Base-by-base conservation (phyloP, 2,113 vertebrate species). In the Cyprichromis sp. region DNA sequence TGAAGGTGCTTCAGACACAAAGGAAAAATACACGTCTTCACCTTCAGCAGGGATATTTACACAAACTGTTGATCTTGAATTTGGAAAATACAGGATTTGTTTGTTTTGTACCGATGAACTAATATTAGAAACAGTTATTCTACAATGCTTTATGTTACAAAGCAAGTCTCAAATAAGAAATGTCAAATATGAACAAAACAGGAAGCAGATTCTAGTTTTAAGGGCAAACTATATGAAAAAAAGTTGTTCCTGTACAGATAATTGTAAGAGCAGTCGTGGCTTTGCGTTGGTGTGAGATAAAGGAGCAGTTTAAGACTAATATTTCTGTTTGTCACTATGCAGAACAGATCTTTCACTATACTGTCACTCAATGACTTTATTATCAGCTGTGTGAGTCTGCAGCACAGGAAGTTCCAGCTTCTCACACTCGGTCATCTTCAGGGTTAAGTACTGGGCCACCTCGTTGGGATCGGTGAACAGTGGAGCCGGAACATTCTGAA, bases 381-480 rank as follows among this genome's bases (percentile, higher is more conserved):
- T 4, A 17, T 10, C 79, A 8, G 80, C 61, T 24, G 78, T 83
- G 36, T 88, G 59, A 63, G 29, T 13, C 76, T 73, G 59, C 9
- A 12, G 91, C 84, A 95, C 95, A 40, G 98, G 98, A 90, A 99
- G 97, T 90, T 97, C 93, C 83, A 99, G 96, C 94, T 97, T 99
- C 96, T 99, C 98, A 85, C 95, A 98, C 83, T 97, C 95, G 0
- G 96, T 97, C 88, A 98, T 95, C 91, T 97, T 98, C 87, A 99
- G 93, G 5, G 97, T 96, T 82, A 99, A 95, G 81, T 99, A 96
- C 93, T 98, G 98, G 31, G 97, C 97, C 59, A 99, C 97, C 93
- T 99, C 98, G 0, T 99, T 99, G n/a, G 98, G 98, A 92, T 99
- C 98, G 1, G 98, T 99, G 96, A 97, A 98, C 34, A 98, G 84